Percentiles rank a stretch among this genome's conserved stretches.
These are phyloP conservation scores for Sebastes matsubarae DNA, from an alignment of 2,797 vertebrate genomes.

Conservation along the genomic window DNA sequence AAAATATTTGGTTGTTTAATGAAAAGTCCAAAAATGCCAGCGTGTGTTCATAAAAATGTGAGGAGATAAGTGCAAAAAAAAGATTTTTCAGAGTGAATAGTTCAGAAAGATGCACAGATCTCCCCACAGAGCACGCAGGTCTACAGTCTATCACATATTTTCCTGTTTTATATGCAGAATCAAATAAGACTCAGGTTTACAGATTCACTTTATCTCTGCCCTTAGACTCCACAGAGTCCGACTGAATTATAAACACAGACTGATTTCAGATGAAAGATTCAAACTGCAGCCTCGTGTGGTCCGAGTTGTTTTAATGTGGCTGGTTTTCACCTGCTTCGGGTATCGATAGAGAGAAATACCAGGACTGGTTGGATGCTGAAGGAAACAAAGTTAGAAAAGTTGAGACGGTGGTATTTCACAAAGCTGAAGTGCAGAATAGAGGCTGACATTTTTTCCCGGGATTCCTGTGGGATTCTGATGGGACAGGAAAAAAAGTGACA, in stretches of 20 bases:
- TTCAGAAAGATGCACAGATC: neutral
- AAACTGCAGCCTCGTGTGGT: neutral
- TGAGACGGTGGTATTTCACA: neutral
- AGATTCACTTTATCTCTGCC: neutral
- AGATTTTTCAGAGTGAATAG: neutral
- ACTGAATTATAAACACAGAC: neutral
- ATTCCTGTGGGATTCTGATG: neutral
- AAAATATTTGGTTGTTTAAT: no score
- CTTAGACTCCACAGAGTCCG: neutral
- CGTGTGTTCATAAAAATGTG: no score
- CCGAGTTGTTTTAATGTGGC: neutral
- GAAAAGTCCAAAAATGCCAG: no score
- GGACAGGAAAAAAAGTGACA: neutral
- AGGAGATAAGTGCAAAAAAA: no score
- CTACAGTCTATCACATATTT: neutral
- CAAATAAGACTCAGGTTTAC: neutral
- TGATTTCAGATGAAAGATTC: conserved; percentile 2
- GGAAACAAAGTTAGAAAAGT: neutral
- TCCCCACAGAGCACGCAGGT: neutral
- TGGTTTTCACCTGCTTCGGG: neutral
- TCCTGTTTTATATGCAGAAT: neutral
- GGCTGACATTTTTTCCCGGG: neutral
- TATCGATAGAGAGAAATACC: neutral
- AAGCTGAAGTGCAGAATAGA: neutral
- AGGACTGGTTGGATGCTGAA: neutral